Conservation (phyloP, 53 echinoderm and acorn worm species). For the Holothuria leucospilota region DNA sequence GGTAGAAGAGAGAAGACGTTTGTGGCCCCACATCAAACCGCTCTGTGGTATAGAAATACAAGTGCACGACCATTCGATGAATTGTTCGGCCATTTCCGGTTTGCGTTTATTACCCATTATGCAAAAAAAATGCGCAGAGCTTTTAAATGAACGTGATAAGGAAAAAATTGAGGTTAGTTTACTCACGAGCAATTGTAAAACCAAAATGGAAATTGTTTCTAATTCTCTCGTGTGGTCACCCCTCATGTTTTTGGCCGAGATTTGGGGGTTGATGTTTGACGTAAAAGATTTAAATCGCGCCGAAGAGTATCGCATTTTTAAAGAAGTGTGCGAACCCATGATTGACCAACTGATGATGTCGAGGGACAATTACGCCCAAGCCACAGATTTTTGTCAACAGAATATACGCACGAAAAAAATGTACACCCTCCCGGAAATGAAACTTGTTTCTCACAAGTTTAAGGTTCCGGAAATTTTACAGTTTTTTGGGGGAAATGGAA, state of each 20-base stretch:
- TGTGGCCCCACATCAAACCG: neutral
- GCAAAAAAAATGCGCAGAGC: neutral
- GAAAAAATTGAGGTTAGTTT: conserved; percentile 6
- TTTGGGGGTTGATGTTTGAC: neutral
- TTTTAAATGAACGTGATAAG: neutral
- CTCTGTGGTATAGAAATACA: conserved; percentile 19
- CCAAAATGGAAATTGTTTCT: neutral
- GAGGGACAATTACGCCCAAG: conserved; percentile 6
- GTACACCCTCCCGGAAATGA: neutral
- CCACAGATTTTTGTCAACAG: conserved; percentile 1
- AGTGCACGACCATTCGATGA: conserved; percentile 15
- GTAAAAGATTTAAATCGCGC: neutral
- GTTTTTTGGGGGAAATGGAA: too few species aligned
- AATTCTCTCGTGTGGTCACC: neutral
- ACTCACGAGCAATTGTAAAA: neutral
- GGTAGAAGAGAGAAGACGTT: neutral
- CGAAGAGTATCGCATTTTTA: neutral
- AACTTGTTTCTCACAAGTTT: neutral
- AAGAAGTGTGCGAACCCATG: neutral
- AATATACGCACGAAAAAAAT: neutral
- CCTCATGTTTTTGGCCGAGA: neutral
- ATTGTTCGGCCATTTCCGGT: conserved; percentile 22
- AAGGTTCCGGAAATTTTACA: neutral
- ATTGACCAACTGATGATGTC: neutral
- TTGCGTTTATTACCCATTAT: neutral